These are phyloP conservation scores for Timema podura DNA, from an alignment of 2,888 invertebrate genomes.

Conservation along the genomic window DNA sequence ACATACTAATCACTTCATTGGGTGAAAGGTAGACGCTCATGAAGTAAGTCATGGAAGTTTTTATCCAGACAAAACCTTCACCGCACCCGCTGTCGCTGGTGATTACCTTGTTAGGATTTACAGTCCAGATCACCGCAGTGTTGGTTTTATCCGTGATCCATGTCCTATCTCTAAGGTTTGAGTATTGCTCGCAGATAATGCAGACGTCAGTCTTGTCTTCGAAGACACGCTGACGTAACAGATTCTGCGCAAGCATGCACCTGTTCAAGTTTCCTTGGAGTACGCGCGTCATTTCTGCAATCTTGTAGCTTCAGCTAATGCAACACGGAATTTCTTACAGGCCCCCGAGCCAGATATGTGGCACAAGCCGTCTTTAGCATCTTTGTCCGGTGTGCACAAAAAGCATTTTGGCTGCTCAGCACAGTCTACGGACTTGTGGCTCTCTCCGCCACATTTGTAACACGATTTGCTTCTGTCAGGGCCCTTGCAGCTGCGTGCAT, in stretches of 20 bases:
- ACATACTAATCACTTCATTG: not conserved
- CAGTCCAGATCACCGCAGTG: not conserved
- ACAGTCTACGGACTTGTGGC: not conserved
- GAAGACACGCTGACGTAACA: not conserved
- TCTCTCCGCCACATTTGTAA: constrained; percentile 5
- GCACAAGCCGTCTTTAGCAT: not conserved
- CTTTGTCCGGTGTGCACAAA: too few species aligned
- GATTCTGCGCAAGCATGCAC: not conserved
- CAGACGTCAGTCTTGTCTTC: not conserved
- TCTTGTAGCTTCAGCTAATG: not conserved
- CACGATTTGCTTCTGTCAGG: not conserved
- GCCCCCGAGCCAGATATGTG: not conserved
- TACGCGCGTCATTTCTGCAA: constrained; percentile 5
- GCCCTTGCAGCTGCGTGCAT: not conserved
- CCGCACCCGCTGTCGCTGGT: not conserved
- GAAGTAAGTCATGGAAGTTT: not conserved
- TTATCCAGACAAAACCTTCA: not conserved
- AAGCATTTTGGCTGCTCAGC: constrained; percentile 7
- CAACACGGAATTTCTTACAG: not conserved
- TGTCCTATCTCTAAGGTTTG: not conserved
- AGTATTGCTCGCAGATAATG: not conserved
- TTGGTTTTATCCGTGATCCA: not conserved
- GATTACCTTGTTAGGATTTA: not conserved
- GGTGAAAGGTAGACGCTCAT: not conserved
- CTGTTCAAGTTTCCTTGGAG: constrained; percentile 2